Evolutionary conservation across 2,888 invertebrate genomes (phyloP).

Genomic region (Erpobdella octoculata): DNA sequence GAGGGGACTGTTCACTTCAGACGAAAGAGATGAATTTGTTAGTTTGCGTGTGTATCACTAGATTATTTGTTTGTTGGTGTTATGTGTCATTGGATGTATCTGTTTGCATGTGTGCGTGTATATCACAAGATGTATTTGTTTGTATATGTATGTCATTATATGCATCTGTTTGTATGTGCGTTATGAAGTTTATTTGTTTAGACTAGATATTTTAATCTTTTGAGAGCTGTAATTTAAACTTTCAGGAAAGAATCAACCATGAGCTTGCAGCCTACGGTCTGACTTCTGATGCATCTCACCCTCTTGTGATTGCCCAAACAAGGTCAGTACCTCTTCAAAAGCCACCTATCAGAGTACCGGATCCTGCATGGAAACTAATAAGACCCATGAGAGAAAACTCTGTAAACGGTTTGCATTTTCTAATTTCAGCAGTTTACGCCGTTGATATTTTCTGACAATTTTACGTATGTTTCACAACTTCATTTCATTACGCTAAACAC

Average conservation of each 20-base stretch:
- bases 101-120: background rate
- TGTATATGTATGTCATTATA: background rate
- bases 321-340: constrained; percentile 4
- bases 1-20: background rate
- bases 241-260: background rate
- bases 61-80: background rate
- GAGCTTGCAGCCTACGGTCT: background rate
- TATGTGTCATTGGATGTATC: background rate
- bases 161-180: background rate
- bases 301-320: constrained; percentile 10
- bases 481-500: background rate
- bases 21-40: background rate
- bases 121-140: background rate
- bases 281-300: constrained; percentile 4
- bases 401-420: no score
- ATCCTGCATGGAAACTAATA: constrained; percentile 3
- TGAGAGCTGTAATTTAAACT: background rate
- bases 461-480: no score
- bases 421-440: no score
- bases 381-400: background rate
- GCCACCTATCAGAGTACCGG: background rate
- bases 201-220: background rate
- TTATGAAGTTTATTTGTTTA: background rate
- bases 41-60: background rate
- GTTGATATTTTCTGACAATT: no score